Percentiles rank a stretch among this genome's conserved stretches.
Conservation (phyloP, 2,113 vertebrate genomes). For the Rhipidura dahli region DNA sequence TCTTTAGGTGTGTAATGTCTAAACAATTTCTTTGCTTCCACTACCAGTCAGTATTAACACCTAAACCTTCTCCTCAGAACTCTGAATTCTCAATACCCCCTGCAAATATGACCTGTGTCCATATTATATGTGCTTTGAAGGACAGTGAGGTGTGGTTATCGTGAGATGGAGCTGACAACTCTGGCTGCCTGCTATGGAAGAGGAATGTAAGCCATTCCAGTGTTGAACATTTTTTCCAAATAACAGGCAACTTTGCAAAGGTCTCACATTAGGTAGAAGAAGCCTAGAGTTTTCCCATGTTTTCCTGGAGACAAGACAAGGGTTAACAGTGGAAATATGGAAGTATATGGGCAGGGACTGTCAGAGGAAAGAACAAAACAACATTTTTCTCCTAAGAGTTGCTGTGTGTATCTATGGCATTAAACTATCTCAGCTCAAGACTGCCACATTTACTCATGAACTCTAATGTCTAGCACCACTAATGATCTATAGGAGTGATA, state of each 20-base stretch:
- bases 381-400: neutral
- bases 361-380: neutral
- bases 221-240: neutral
- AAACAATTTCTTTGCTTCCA: neutral
- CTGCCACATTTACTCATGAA: neutral
- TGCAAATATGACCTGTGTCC: neutral
- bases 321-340: neutral
- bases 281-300: neutral
- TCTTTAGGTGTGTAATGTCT: neutral
- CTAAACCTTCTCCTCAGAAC: neutral
- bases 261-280: neutral
- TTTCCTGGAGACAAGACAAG: neutral
- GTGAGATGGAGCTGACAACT: neutral
- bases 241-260: neutral
- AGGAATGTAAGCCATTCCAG: neutral
- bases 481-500: neutral
- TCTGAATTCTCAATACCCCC: neutral
- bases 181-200: neutral
- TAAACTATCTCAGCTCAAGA: neutral
- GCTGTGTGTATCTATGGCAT: neutral
- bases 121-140: neutral
- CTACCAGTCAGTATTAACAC: neutral
- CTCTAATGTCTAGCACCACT: neutral
- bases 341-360: neutral
- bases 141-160: neutral